These are phyloP conservation scores for Mactromeris polynyma DNA, from an alignment of 2,888 invertebrate species.

Conservation along the genomic window DNA sequence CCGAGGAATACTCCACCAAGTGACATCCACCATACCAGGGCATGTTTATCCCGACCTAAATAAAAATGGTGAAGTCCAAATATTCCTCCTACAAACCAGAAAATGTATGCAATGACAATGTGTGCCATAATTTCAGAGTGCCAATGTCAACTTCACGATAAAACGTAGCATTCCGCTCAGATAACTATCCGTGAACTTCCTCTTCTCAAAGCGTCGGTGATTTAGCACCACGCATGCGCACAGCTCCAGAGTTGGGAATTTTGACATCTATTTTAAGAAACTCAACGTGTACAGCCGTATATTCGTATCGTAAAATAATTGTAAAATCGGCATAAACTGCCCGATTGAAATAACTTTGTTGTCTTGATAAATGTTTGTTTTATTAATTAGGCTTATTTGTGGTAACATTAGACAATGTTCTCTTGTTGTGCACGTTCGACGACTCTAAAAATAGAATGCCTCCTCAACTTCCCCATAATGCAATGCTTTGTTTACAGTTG, in stretches of 20 bases:
- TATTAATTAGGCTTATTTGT: too few species aligned
- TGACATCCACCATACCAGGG: conserved; percentile 95
- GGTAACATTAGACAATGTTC: neutral
- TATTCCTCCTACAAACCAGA: conserved; percentile 95
- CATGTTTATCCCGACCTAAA: conserved; percentile 95
- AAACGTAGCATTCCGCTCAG: neutral
- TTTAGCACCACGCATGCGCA: conserved; percentile 55
- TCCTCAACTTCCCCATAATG: conserved; percentile 67
- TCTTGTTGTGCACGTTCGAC: neutral
- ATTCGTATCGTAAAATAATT: conserved; percentile 15
- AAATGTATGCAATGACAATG: conserved; percentile 91
- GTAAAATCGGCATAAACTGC: neutral
- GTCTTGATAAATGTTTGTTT: neutral
- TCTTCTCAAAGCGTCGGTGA: neutral
- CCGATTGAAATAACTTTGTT: too few species aligned
- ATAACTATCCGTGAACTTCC: conserved; percentile 41
- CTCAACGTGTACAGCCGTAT: conserved; percentile 48
- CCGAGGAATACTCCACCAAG: conserved; percentile 94
- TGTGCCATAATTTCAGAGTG: conserved; percentile 82
- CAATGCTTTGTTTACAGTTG: conserved; percentile 69
- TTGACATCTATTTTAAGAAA: conserved; percentile 54
- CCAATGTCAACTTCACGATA: neutral
- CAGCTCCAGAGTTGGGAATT: conserved; percentile 30
- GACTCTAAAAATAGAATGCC: conserved; percentile 27
- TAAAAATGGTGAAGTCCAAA: conserved; percentile 97